Percentiles rank a stretch among this genome's conserved stretches.
These are phyloP conservation scores for Priocnemis perturbator DNA, from an alignment of 2,888 invertebrate genomes.

Conservation along the genomic window DNA sequence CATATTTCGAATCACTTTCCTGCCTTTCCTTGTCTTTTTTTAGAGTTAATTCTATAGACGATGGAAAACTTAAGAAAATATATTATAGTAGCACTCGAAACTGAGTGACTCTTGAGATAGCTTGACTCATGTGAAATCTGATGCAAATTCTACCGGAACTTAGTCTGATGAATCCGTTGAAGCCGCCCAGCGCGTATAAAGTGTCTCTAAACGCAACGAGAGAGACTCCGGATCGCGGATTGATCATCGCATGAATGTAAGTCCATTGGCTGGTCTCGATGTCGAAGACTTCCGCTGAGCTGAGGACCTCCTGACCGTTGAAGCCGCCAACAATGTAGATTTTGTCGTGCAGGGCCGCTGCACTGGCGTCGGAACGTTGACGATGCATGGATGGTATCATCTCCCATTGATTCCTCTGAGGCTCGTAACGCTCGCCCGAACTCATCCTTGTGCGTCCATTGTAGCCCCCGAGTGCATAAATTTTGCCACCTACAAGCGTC, in stretches of 20 bases:
- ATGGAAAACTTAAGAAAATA: too few relatives aligned
- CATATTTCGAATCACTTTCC: too few relatives aligned
- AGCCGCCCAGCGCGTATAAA: constrained; percentile 88
- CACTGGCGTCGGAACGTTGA: constrained; percentile 87
- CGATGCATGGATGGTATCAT: constrained; percentile 85
- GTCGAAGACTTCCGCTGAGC: constrained; percentile 86
- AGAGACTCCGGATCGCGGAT: constrained; percentile 86
- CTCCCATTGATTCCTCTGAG: constrained; percentile 87
- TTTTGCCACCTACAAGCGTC: constrained; percentile 78
- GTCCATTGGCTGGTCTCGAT: constrained; percentile 84
- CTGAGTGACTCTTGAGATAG: too few relatives aligned
- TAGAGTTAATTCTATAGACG: too few relatives aligned
- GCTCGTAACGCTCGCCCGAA: constrained; percentile 87
- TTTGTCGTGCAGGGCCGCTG: constrained; percentile 82
- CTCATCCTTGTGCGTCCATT: constrained; percentile 86
- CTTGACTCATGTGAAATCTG: too few relatives aligned
- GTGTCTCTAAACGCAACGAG: constrained; percentile 82
- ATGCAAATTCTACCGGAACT: constrained; percentile 77
- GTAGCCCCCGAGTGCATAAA: constrained; percentile 91
- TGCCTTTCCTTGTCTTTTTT: too few relatives aligned
- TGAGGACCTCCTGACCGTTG: constrained; percentile 86
- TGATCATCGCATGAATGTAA: constrained; percentile 82
- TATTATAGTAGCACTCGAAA: too few relatives aligned
- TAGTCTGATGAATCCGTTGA: constrained; percentile 84
- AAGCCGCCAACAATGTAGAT: constrained; percentile 89